phyloP scores from a whole-genome alignment of 2,113 vertebrate genomes.

The Chionomys nivalis region DNA sequence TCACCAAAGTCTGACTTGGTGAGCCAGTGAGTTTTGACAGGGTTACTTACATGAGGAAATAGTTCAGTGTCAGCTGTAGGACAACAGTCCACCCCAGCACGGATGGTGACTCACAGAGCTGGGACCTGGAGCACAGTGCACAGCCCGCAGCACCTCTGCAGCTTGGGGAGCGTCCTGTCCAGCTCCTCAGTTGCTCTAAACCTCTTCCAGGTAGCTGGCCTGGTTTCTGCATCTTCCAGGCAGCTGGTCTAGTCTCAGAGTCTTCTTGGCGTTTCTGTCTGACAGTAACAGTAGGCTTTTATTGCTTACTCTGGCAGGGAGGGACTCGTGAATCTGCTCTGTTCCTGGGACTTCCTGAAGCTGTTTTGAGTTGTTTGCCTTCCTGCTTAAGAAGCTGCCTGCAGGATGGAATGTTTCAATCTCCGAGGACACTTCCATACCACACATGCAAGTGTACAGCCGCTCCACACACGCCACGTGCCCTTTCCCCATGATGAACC shows the following conservation, averaged over 20 bases:
- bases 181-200: neutral
- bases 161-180: neutral
- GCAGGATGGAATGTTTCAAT: neutral
- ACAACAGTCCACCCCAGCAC: neutral
- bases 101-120: neutral
- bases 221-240: neutral
- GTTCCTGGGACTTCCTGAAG: neutral
- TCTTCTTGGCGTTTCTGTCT: neutral
- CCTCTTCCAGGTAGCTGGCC: neutral
- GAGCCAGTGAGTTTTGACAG: neutral
- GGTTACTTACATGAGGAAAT: neutral
- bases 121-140: neutral
- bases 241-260: neutral
- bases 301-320: neutral
- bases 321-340: neutral
- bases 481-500: neutral
- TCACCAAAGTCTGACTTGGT: neutral
- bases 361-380: neutral
- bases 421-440: neutral
- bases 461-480: no score
- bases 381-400: neutral
- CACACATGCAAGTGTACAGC: neutral
- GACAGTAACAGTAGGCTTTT: neutral
- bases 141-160: neutral
- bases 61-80: neutral